Percentiles rank a stretch among this genome's conserved stretches.
Evolutionary conservation across 2,888 invertebrate genomes (phyloP).

Genomic region (Tridacna crocea): DNA sequence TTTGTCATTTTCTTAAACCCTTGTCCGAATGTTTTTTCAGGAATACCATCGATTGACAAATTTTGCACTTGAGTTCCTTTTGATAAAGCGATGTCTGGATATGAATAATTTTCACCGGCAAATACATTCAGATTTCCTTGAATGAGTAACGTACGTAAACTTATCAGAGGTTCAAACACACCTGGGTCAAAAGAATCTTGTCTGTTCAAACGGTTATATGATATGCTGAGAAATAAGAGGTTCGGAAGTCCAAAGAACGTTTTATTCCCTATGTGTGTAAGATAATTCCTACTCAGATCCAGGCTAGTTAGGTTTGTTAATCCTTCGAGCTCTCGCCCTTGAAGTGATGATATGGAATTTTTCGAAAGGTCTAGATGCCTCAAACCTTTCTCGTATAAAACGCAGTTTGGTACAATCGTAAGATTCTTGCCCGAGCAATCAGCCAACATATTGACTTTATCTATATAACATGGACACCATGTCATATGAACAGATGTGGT

Average conservation of each 20-base stretch:
- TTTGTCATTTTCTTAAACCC: constrained; percentile 8
- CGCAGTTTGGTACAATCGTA: not conserved
- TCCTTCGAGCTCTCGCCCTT: not conserved
- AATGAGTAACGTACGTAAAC: not conserved
- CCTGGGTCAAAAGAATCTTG: not conserved
- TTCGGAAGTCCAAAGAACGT: not conserved
- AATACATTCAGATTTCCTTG: not conserved
- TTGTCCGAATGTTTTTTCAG: not conserved
- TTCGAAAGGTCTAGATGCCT: constrained; percentile 2
- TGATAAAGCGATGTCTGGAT: not conserved
- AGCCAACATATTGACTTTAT: not conserved
- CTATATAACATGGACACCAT: not conserved
- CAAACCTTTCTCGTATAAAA: not conserved
- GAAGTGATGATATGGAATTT: not conserved
- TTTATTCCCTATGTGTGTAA: constrained; percentile 6
- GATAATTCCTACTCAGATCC: not conserved
- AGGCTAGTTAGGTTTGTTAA: not conserved
- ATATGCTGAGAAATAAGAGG: not conserved
- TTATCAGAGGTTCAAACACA: not conserved
- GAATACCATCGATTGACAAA: constrained; percentile 16
- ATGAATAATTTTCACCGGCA: not conserved
- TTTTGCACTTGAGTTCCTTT: not conserved
- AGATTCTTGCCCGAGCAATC: constrained; percentile 9
- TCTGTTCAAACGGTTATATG: not conserved
- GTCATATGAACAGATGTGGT: not conserved